These are phyloP conservation scores for Zeugodacus cucurbitae DNA, from an alignment of 1,140 invertebrate genomes.

Conservation along the genomic window DNA sequence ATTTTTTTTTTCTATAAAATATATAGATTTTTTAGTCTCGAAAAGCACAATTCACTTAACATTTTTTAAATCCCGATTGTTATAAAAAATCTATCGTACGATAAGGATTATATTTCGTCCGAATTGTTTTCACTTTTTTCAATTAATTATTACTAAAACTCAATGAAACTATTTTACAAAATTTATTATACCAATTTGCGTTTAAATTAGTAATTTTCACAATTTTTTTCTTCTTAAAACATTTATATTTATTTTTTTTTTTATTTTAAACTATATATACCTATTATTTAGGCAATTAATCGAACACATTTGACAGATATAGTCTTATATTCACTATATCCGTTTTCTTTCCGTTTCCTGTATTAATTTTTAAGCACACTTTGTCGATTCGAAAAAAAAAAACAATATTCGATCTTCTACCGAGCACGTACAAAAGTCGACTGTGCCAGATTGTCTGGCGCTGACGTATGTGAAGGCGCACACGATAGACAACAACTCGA, in stretches of 20 bases:
- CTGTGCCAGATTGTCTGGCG: constrained; percentile 35
- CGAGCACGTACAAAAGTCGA: background rate
- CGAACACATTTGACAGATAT: background rate
- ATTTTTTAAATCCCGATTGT: too few relatives aligned
- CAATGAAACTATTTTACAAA: too few relatives aligned
- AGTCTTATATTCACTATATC: background rate
- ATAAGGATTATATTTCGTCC: too few relatives aligned
- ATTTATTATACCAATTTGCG: too few relatives aligned
- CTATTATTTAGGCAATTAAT: background rate
- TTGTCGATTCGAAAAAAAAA: background rate
- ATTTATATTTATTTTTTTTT: background rate
- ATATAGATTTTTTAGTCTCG: too few relatives aligned
- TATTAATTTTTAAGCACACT: background rate
- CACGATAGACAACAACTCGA: background rate
- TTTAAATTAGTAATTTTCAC: background rate
- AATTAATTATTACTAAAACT: too few relatives aligned
- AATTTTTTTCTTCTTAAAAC: background rate
- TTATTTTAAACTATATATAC: background rate
- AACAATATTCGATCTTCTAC: background rate
- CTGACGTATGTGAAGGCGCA: constrained; percentile 11
- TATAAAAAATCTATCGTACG: too few relatives aligned
- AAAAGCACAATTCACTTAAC: too few relatives aligned
- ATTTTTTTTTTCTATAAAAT: too few relatives aligned
- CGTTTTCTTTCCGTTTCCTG: background rate
- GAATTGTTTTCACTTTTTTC: too few relatives aligned